phyloP scores from a whole-genome alignment of 2,113 vertebrate species.

The Phyllostomus discolor region DNA sequence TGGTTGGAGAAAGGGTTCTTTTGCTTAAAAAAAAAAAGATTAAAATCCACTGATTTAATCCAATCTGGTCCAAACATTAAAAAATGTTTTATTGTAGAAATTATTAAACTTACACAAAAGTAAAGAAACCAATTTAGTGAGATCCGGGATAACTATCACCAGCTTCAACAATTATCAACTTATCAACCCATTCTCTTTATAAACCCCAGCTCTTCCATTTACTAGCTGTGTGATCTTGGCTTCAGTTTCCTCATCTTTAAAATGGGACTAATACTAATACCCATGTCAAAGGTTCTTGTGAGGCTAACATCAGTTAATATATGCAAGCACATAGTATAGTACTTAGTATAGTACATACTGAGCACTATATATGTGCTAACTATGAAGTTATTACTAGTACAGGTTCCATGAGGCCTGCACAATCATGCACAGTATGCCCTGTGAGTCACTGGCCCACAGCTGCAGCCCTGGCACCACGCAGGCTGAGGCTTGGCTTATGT shows the following conservation, averaged over 20 bases:
- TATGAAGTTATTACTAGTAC: neutral
- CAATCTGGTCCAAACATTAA: neutral
- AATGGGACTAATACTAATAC: neutral
- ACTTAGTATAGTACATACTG: neutral
- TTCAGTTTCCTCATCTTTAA: constrained; percentile 5
- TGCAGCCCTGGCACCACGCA: neutral
- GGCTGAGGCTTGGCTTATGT: neutral
- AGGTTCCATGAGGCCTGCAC: neutral
- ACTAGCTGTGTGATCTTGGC: neutral
- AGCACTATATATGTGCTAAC: neutral
- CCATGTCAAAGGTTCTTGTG: neutral
- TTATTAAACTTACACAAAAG: constrained; percentile 21
- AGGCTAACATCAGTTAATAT: neutral
- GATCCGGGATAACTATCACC: neutral
- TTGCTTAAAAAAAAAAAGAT: neutral
- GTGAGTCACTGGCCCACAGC: neutral
- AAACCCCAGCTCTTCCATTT: neutral
- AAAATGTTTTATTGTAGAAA: constrained; percentile 27
- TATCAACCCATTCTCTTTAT: neutral
- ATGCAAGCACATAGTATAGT: neutral
- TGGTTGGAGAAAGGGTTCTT: neutral
- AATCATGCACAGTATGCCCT: neutral
- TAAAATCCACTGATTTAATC: neutral
- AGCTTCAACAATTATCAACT: neutral
- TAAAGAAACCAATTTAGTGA: neutral